A percentile compares a stretch with the other conserved stretches of the same genome.
Evolutionary conservation across 2,888 invertebrate genomes (phyloP).

Genomic region (Caenorhabditis sp.): DNA sequence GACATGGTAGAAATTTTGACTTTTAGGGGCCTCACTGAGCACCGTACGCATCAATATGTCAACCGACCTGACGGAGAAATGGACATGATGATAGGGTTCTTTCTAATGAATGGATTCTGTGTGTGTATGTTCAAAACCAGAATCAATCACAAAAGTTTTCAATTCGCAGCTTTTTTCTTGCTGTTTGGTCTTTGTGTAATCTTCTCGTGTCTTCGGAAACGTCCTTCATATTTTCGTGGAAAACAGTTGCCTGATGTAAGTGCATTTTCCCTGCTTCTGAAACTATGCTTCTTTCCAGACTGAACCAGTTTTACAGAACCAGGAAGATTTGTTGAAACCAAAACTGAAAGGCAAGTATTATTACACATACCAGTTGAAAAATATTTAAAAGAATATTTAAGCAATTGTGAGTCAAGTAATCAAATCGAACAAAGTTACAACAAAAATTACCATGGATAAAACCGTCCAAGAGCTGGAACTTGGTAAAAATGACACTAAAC

Average conservation of each 20-base stretch:
- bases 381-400: conserved; percentile 9
- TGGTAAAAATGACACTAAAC: not conserved
- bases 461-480: conserved; percentile 9
- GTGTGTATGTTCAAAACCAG: conserved; percentile 73
- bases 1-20: no score
- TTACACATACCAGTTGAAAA: not conserved
- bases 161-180: conserved; percentile 80
- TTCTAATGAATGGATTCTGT: conserved; percentile 81
- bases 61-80: conserved; percentile 76
- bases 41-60: conserved; percentile 61
- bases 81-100: conserved; percentile 82
- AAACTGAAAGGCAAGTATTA: conserved; percentile 59
- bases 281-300: conserved; percentile 42
- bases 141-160: no score
- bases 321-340: conserved; percentile 52
- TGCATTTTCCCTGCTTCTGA: not conserved
- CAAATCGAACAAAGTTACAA: conserved; percentile 59
- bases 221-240: conserved; percentile 43
- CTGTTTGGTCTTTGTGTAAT: conserved; percentile 79
- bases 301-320: conserved; percentile 20
- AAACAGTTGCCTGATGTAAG: conserved; percentile 47
- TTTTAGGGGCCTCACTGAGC: conserved; percentile 58
- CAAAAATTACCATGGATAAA: conserved; percentile 33
- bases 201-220: conserved; percentile 76
- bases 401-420: conserved; percentile 66